Conservation (phyloP, 2,797 vertebrate species). For the Chelon labrosus region DNA sequence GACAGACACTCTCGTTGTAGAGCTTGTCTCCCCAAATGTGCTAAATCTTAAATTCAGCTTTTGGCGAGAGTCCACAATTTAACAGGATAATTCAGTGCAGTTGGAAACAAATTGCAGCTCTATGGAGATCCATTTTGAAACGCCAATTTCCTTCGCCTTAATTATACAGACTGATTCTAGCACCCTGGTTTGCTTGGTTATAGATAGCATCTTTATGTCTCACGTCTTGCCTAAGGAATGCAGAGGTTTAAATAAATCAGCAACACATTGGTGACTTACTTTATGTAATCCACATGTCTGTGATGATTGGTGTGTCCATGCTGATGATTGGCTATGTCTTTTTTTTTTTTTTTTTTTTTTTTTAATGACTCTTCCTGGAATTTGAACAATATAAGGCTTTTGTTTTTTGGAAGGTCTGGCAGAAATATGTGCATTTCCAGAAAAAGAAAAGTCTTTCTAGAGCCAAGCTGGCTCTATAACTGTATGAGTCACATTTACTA, state of each 20-base stretch:
- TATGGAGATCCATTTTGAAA: conserved; percentile 54
- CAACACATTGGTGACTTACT: conserved; percentile 50
- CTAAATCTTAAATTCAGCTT: conserved; percentile 41
- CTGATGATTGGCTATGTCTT: conserved; percentile 24
- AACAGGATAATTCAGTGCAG: conserved; percentile 64
- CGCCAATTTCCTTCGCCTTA: conserved; percentile 56
- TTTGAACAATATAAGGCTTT: conserved; percentile 16
- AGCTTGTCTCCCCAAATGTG: conserved; percentile 40
- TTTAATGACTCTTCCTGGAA: conserved; percentile 45
- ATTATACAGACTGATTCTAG: conserved; percentile 56
- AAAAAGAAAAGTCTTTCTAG: conserved; percentile 20
- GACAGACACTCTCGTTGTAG: conserved; percentile 16
- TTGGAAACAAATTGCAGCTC: conserved; percentile 63
- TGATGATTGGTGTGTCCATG: conserved; percentile 39
- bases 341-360: conserved; percentile 26
- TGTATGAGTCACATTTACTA: conserved; percentile 25
- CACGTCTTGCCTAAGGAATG: conserved; percentile 54
- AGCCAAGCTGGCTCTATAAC: conserved; percentile 2
- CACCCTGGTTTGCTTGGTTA: conserved; percentile 45
- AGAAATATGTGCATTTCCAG: conserved; percentile 7
- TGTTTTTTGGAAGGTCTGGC: conserved; percentile 13
- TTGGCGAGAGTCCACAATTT: conserved; percentile 52
- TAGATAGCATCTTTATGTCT: conserved; percentile 59
- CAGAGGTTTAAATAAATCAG: conserved; percentile 59
- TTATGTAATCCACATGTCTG: conserved; percentile 34